Conservation (phyloP, 2,888 invertebrate species). For the Dynastes tityus region DNA sequence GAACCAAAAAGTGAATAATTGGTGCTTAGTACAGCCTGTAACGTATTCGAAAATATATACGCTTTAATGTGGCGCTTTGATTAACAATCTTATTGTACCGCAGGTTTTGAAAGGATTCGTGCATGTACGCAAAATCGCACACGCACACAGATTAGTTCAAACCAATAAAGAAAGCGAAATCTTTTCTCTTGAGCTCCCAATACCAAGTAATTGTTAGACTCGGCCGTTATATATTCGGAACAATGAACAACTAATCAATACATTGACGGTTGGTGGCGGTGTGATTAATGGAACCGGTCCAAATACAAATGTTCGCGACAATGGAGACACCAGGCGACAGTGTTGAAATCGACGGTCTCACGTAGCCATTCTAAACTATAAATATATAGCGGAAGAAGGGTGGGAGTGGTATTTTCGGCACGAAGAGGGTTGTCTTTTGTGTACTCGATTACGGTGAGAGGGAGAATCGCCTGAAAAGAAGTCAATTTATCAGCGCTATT, state of each 20-base stretch:
- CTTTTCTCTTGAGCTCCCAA: constrained; percentile 10
- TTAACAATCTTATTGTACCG: too few species aligned
- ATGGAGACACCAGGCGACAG: constrained; percentile 46
- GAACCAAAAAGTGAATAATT: too few species aligned
- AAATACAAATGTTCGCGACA: constrained; percentile 49
- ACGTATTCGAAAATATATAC: too few species aligned
- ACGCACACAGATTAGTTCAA: background rate
- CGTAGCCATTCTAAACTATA: constrained; percentile 37
- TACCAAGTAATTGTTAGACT: constrained; percentile 31
- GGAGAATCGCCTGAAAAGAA: constrained; percentile 26
- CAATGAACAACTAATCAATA: constrained; percentile 50
- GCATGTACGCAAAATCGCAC: too few species aligned
- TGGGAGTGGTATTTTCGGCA: constrained; percentile 15
- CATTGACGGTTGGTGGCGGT: constrained; percentile 47
- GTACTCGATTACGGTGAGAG: constrained; percentile 18
- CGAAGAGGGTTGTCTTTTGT: constrained; percentile 25
- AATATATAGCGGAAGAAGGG: constrained; percentile 26
- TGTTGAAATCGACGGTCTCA: constrained; percentile 41
- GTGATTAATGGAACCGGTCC: constrained; percentile 50
- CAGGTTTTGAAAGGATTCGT: too few species aligned
- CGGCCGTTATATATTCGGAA: constrained; percentile 41
- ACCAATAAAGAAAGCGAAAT: constrained; percentile 13
- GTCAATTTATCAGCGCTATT: constrained; percentile 42
- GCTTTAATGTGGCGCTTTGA: too few species aligned
- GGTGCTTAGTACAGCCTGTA: too few species aligned